phyloP scores from a whole-genome alignment of 92 coral and sea anemone genomes.

The Micromussa lordhowensis region DNA sequence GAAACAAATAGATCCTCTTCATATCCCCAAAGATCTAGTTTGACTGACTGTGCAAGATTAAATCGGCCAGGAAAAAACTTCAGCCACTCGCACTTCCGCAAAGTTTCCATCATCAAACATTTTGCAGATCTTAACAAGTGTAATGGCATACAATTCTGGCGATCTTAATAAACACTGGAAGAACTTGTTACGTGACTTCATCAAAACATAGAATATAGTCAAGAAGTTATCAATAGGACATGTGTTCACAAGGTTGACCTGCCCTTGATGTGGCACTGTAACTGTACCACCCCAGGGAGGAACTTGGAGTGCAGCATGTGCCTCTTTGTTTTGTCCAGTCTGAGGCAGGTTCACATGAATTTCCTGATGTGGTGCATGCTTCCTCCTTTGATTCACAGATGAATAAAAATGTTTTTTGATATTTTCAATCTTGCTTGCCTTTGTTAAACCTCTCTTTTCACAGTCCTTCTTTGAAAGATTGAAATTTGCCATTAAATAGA shows the following conservation, averaged over 20 bases:
- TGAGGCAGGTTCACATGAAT: conserved; percentile 46
- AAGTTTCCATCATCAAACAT: neutral
- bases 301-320: conserved; percentile 28
- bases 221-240: conserved; percentile 63
- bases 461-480: conserved; percentile 54
- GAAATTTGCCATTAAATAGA: conserved; percentile 40
- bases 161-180: neutral
- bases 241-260: conserved; percentile 36
- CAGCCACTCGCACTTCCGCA: conserved; percentile 32
- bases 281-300: conserved; percentile 65
- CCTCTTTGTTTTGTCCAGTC: neutral
- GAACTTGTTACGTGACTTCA: conserved; percentile 12
- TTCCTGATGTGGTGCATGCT: conserved; percentile 1
- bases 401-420: conserved; percentile 44
- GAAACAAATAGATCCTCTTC: conserved; percentile 41
- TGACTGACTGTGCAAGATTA: neutral
- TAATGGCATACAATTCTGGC: too few species aligned
- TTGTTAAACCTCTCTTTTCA: conserved; percentile 57
- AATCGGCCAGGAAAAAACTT: conserved; percentile 6
- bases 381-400: neutral
- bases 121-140: neutral
- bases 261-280: conserved; percentile 18
- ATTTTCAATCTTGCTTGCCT: conserved; percentile 34
- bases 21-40: neutral
- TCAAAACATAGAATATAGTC: conserved; percentile 47